A percentile compares a stretch with the other conserved stretches of the same genome.
These are phyloP conservation scores for Tholera decimalis DNA, from an alignment of 2,888 invertebrate genomes.

Conservation along the genomic window DNA sequence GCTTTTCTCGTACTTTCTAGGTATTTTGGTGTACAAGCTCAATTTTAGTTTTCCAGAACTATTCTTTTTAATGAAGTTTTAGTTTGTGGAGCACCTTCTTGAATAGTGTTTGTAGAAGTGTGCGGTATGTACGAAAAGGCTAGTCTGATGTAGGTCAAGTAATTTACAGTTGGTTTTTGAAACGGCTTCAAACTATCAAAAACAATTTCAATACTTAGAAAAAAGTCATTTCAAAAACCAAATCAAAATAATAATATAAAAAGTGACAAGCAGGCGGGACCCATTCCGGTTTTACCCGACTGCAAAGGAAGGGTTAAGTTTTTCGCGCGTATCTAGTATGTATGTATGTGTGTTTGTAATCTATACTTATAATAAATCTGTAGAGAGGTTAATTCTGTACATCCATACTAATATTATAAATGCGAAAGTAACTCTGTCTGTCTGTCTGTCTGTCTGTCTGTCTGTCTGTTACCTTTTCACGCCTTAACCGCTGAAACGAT, in stretches of 20 bases:
- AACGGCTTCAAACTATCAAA: constrained; percentile 8
- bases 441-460: too few relatives aligned
- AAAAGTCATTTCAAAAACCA: constrained; percentile 2
- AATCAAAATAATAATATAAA: constrained; percentile 14
- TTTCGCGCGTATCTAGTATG: too few relatives aligned
- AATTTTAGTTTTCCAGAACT: background rate
- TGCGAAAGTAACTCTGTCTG: too few relatives aligned
- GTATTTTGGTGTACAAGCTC: background rate
- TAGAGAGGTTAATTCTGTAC: too few relatives aligned
- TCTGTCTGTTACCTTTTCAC: too few relatives aligned
- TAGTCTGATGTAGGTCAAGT: background rate
- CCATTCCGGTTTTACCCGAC: too few relatives aligned
- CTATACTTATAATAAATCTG: too few relatives aligned
- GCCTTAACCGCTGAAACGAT: too few relatives aligned
- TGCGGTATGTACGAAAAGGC: background rate
- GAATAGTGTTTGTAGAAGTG: background rate
- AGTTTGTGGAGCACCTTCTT: background rate
- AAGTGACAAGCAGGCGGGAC: background rate
- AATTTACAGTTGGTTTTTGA: constrained; percentile 1
- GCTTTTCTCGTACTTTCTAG: too few relatives aligned
- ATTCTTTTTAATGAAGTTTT: background rate
- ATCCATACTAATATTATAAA: too few relatives aligned
- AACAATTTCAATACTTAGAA: constrained; percentile 36
- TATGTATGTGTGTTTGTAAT: too few relatives aligned
- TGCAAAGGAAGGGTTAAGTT: too few relatives aligned